phyloP scores from a whole-genome alignment of 2,113 vertebrate species.

The Silurus glanis region DNA sequence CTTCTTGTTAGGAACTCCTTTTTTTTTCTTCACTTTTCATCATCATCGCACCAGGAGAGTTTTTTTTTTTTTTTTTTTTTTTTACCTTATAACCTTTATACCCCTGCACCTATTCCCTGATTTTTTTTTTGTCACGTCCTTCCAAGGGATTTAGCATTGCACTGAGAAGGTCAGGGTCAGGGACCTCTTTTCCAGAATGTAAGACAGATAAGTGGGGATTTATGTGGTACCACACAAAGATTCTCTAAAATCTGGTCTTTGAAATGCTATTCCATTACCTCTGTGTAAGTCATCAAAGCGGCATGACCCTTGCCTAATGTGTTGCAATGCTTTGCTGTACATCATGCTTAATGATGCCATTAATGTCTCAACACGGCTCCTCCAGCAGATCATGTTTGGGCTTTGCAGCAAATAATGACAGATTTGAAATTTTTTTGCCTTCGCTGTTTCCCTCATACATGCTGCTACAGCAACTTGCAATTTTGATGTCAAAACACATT shows the following conservation, averaged over 20 bases:
- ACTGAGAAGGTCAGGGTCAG: not conserved
- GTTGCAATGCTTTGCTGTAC: slow-evolving; percentile 20
- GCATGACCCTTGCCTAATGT: slow-evolving; percentile 8
- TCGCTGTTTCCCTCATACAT: not conserved
- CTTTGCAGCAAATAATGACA: not conserved
- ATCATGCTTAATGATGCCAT: slow-evolving; percentile 1
- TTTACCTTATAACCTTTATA: not conserved
- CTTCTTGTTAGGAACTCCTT: slow-evolving; percentile 55
- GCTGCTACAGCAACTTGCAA: slow-evolving; percentile 32
- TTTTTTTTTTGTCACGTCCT: slow-evolving; percentile 34
- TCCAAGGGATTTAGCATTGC: not conserved
- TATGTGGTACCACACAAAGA: not conserved
- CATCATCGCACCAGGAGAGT: slow-evolving; percentile 51
- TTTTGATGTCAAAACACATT: slow-evolving; percentile 37
- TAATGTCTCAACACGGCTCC: slow-evolving; percentile 7
- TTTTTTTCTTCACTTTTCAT: slow-evolving; percentile 50
- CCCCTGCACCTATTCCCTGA: slow-evolving; percentile 35
- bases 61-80: slow-evolving; percentile 50
- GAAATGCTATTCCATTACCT: not conserved
- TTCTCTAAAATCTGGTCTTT: not conserved
- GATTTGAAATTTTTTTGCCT: not conserved
- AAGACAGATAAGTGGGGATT: not conserved
- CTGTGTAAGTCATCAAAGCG: slow-evolving; percentile 8
- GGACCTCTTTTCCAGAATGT: not conserved
- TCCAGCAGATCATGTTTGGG: slow-evolving; percentile 12